Evolutionary conservation across 2,113 vertebrate species (phyloP), one percentile per base, ranked within the genome.

Genomic region (Sylvia atricapilla): DNA sequence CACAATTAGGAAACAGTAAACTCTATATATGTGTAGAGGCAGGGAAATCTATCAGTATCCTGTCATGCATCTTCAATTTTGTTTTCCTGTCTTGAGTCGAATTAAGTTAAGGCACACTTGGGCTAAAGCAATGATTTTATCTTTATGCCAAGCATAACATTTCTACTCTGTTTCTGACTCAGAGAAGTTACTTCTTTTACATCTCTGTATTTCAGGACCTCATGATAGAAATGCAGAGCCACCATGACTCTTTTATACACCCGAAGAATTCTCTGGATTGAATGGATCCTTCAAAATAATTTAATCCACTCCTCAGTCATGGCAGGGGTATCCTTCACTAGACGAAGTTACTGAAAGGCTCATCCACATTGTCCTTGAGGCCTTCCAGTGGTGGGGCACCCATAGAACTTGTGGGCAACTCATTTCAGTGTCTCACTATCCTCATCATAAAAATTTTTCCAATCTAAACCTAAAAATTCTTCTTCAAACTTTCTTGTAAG

Each of bases 121-220:
- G 3, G 4, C 9, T 13, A 27, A 56, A 27, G 5, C 7, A 44
- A 12, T 27, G 5, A 1, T 43, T 44, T 44, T 12, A 21, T 15
- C 30, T 27, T 20, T 25, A 27, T 43, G 31, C 23, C 4, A 56
- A 44, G 22, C 1, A 10, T 20, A n/a, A 15, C 2, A 4, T 27
- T 56, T 25, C 9, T 8, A 3, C 11, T 15, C 11, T 25, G 11
- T 33, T 43, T 43, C 9, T 55, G 4, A n/a, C 15, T 44, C 23
- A 11, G 17, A 4, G 1, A 11, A 22, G 12, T 21, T 21, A 4
- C 4, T 20, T 43, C 5, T 19, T 56, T 20, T 56, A 7, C 23
- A 55, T 43, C 5, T 73, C 7, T 1, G 3, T 27, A 27, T 9
- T n/a, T 21, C 0, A 44, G 31, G 9, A 8, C 7, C 13, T n/a